phyloP scores from a whole-genome alignment of 30 jellyfish, hydroid and myxozoan species.

The Hydra vulgaris region DNA sequence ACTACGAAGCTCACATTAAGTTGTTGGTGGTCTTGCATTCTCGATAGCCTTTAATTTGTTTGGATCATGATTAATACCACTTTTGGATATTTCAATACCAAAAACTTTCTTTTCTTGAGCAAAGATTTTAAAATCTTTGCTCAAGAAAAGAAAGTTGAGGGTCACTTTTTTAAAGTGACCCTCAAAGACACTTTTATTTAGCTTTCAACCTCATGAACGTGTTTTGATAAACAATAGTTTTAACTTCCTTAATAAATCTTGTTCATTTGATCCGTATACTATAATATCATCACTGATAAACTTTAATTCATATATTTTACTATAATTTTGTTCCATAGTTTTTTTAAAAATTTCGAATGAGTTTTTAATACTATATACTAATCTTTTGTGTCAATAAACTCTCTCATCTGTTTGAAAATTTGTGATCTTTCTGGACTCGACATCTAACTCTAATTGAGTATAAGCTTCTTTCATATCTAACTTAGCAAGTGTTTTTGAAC shows the following conservation, averaged over 20 bases:
- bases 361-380: conserved; percentile 22
- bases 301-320: conserved; percentile 17
- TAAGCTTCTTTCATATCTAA: too few relatives aligned
- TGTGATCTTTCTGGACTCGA: too few relatives aligned
- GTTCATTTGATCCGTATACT: conserved; percentile 1
- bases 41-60: conserved; percentile 5
- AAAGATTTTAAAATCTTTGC: neutral
- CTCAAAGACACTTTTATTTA: too few relatives aligned
- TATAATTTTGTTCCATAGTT: conserved; percentile 9
- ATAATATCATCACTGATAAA: conserved; percentile 8
- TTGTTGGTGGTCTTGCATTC: conserved; percentile 25
- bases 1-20: conserved; percentile 1
- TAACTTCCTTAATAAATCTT: too few relatives aligned
- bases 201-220: too few relatives aligned
- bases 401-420: too few relatives aligned
- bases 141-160: neutral
- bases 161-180: too few relatives aligned
- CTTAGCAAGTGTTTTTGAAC: too few relatives aligned
- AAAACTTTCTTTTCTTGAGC: neutral
- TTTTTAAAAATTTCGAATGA: conserved; percentile 16
- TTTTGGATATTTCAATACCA: neutral
- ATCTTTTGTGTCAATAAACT: conserved; percentile 11
- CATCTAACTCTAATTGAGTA: too few relatives aligned
- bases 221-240: too few relatives aligned
- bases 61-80: conserved; percentile 21